phyloP scores from a whole-genome alignment of 2,888 invertebrate species.

The Hemicrepidius hirtus region DNA sequence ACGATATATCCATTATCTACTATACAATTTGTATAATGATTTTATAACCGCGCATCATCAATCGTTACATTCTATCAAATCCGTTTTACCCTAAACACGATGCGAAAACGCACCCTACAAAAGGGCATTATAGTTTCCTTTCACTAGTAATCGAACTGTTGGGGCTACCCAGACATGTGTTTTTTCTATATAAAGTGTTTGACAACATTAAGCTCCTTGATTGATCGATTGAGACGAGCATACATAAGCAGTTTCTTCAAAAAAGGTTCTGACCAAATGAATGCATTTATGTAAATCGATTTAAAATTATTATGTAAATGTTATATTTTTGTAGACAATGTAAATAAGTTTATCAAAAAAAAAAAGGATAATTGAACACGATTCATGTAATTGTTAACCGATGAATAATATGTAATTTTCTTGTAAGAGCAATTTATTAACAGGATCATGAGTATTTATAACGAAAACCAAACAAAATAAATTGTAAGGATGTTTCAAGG shows the following conservation, averaged over 20 bases:
- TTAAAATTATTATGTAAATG: slow-evolving; percentile 11
- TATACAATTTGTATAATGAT: slow-evolving; percentile 40
- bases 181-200: slow-evolving; percentile 57
- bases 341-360: slow-evolving; percentile 6
- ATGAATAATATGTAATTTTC: slow-evolving; percentile 12
- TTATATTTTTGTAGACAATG: slow-evolving; percentile 30
- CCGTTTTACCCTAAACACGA: slow-evolving; percentile 23
- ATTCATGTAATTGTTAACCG: slow-evolving; percentile 25
- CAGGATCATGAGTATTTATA: background rate
- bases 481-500: too few species aligned
- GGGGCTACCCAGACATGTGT: slow-evolving; percentile 37
- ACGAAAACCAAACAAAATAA: too few species aligned
- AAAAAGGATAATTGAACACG: background rate
- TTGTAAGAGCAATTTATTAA: background rate
- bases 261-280: slow-evolving; percentile 45
- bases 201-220: slow-evolving; percentile 64
- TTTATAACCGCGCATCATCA: slow-evolving; percentile 37
- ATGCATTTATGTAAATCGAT: slow-evolving; percentile 26
- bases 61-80: slow-evolving; percentile 30
- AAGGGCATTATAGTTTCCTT: slow-evolving; percentile 29
- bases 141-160: slow-evolving; percentile 27
- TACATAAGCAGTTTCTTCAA: slow-evolving; percentile 60
- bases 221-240: slow-evolving; percentile 63
- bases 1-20: slow-evolving; percentile 32
- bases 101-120: slow-evolving; percentile 21